Evolutionary conservation across 2,113 vertebrate species (phyloP), one percentile per base, ranked within the genome.

Genomic region (Acrocephalus arundinaceus): DNA sequence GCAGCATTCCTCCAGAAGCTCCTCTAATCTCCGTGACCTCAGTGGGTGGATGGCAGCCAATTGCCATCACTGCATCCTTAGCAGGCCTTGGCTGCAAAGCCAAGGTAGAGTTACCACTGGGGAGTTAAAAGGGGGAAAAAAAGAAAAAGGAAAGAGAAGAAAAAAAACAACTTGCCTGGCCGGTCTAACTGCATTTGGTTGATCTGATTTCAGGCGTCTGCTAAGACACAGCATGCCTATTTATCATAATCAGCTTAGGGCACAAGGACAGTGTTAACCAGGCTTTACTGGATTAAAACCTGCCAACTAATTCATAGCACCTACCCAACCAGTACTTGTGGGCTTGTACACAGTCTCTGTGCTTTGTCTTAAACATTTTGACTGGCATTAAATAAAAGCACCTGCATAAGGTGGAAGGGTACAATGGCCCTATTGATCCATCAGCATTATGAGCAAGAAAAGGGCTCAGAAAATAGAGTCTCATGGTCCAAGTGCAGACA

Each of bases 201-300:
- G 92, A 97, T 97, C 90, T 96, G 97, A 96, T 97, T 96, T 96
- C 94, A 94, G 94, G 90, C 37, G 0, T 89, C 93, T 97, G 93
- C 84, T 96, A 95, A 97, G 80, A 95, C 87, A 85, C 85, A 92
- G 88, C 92, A 95, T 94, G 92, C 87, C 72, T 95, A 51, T 97
- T 97, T 96, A 87, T 96, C 87, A 84, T 97, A 97, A 97, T 96
- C 96, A 97, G 95, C 85, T 97, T 97, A 97, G 85, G 70, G 79
- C 73, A 94, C 95, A 97, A 97, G 94, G 96, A 89, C 96, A 97
- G 93, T 39, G 96, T 97, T 97, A 97, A 97, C 96, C 94, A 97
- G 89, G 93, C 79, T 94, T 95, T 94, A 92, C 87, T 37, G 77
- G 90, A 95, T 96, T 96, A 96, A 94, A 96, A 94, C 94, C 91